Base-by-base conservation (phyloP, 2,888 invertebrate species). In the Podotricha telesiphe region DNA sequence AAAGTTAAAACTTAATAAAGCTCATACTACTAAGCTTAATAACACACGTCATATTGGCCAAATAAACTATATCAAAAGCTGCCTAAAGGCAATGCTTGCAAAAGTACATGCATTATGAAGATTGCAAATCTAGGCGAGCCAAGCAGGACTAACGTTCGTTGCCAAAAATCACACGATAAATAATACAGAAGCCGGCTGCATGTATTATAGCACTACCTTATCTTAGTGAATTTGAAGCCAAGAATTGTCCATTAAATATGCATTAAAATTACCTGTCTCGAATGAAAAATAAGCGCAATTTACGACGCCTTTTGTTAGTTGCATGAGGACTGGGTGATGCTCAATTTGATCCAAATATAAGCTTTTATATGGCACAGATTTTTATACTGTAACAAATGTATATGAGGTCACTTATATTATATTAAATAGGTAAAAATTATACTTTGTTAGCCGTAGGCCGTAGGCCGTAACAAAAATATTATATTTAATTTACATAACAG, bases 91-190 rank as follows among this genome's bases (percentile, higher is more conserved):
- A 80, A 81, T 82, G 83, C 82, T 84, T 80, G 85, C 86, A 89
- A 89, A 90, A 90, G 86, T 85, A 86, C 89, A 91, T 91, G 91
- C 91, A 93, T 93, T 92, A 93, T 91, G 90, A 91, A 93, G 93
- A 93, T 92, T 92, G 89, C 86, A 86, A 87, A 91, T 92, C 90
- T 89, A 89, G 87, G 87, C 86, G 84, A 89, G 88, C 90, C 90
- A 90, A 89, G 88, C 85, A 87, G 83, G 82, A 81, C 84, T 83
- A 83, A 85, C 85, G 82, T 80, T 83, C 83, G 89, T 90, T 93
- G 92, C 92, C 92, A 92, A 93, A 93, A 93, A 92, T 92, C 91
- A 91, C 91, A 88, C 92, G 84, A 90, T 93, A 92, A 93, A 93
- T 92, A 93, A 92, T 85, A 81, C 86, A 83, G 84, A 82, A 84